A percentile compares a stretch with the other conserved stretches of the same genome.
Conservation (phyloP, 1,140 invertebrate species). For the Nomia melanderi region DNA sequence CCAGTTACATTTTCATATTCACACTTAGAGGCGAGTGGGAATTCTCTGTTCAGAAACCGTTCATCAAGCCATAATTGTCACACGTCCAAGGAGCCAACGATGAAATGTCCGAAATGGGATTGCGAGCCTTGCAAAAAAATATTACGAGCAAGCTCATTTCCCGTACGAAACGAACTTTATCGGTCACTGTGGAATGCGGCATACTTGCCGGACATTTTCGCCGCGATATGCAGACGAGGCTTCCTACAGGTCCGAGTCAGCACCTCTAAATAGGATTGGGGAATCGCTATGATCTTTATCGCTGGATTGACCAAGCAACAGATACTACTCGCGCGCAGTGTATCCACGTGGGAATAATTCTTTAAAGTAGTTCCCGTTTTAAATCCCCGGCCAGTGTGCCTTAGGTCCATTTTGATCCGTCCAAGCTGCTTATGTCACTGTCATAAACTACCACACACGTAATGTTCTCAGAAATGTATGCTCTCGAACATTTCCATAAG, state of each 20-base stretch:
- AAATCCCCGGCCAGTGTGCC: no score
- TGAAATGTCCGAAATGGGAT: background rate
- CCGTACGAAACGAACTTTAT: slow-evolving; percentile 23
- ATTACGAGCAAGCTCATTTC: slow-evolving; percentile 3
- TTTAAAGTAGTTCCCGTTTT: background rate
- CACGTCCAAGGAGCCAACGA: background rate
- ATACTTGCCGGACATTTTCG: background rate
- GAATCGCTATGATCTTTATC: background rate
- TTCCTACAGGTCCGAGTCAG: background rate
- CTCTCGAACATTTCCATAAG: no score
- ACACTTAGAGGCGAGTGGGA: background rate
- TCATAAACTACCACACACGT: no score
- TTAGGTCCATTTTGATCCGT: no score
- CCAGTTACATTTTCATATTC: background rate
- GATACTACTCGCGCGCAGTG: background rate
- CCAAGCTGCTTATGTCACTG: no score
- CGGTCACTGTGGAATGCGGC: slow-evolving; percentile 2
- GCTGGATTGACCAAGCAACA: background rate
- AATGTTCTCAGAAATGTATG: no score
- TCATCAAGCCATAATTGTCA: background rate
- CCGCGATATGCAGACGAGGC: background rate
- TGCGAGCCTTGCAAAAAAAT: background rate
- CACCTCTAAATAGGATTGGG: background rate
- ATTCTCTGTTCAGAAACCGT: background rate
- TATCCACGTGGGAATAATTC: background rate